phyloP scores from a whole-genome alignment of 2,888 invertebrate species.

The Hedychridium roseum region DNA sequence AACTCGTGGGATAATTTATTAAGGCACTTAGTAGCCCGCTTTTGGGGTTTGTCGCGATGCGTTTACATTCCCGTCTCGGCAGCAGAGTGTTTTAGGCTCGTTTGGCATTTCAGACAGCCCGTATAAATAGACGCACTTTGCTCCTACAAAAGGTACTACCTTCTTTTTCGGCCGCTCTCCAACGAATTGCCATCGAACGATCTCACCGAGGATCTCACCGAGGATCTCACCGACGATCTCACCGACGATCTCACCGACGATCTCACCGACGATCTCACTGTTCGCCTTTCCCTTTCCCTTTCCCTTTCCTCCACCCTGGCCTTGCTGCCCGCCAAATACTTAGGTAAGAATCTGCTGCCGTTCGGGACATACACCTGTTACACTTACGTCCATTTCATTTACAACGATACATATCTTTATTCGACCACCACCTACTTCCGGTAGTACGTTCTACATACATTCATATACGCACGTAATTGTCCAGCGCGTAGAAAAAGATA shows the following conservation, averaged over 20 bases:
- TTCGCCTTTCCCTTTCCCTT: not conserved
- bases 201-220: constrained; percentile 9
- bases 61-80: constrained; percentile 55
- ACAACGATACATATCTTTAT: no score
- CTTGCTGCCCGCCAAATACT: no score
- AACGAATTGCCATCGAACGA: constrained; percentile 13
- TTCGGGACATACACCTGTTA: no score
- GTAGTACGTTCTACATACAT: no score
- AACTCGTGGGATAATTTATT: constrained; percentile 55
- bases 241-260: no score
- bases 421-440: no score
- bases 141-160: constrained; percentile 59
- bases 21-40: constrained; percentile 54
- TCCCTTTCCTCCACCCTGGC: not conserved
- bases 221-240: no score
- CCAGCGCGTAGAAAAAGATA: no score
- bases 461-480: no score
- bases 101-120: constrained; percentile 59
- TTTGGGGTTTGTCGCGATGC: constrained; percentile 55
- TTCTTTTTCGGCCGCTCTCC: constrained; percentile 28
- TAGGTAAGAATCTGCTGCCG: no score
- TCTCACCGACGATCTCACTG: not conserved
- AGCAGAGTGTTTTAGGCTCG: constrained; percentile 53
- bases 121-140: constrained; percentile 62
- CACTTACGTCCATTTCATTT: no score